Percentiles rank a stretch among this genome's conserved stretches.
Evolutionary conservation across 2,888 invertebrate genomes (phyloP).

Genomic region (Sicus ferrugineus): DNA sequence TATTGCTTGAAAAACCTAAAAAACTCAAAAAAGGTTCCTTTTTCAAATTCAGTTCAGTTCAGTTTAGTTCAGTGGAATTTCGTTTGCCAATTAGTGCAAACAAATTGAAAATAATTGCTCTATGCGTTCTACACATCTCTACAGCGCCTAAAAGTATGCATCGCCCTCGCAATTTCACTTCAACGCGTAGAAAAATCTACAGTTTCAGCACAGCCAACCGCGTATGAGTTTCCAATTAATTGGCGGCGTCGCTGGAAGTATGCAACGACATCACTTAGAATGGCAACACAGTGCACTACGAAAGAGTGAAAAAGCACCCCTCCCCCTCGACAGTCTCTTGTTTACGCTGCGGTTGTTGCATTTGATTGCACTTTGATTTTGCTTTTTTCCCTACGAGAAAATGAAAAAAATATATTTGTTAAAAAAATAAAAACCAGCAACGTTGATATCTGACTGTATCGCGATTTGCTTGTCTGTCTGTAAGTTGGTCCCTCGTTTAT

Average conservation of each 20-base stretch:
- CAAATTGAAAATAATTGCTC: constrained; percentile 6
- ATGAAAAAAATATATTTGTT: background rate
- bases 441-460: background rate
- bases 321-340: no score
- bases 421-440: background rate
- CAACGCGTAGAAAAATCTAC: background rate
- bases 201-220: background rate
- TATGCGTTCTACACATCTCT: background rate
- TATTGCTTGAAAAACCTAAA: no score
- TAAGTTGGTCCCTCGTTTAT: background rate
- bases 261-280: background rate
- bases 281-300: background rate
- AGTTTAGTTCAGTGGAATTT: background rate
- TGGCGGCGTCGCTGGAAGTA: background rate
- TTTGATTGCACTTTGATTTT: background rate
- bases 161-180: background rate
- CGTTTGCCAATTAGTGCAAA: constrained; percentile 12
- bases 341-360: no score
- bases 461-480: background rate
- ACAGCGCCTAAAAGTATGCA: background rate
- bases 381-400: background rate
- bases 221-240: background rate
- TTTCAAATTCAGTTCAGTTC: background rate
- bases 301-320: background rate
- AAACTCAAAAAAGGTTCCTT: no score